Base-by-base conservation (phyloP, 2,797 vertebrate genomes). In the Neosilurus hyrtlii region DNA sequence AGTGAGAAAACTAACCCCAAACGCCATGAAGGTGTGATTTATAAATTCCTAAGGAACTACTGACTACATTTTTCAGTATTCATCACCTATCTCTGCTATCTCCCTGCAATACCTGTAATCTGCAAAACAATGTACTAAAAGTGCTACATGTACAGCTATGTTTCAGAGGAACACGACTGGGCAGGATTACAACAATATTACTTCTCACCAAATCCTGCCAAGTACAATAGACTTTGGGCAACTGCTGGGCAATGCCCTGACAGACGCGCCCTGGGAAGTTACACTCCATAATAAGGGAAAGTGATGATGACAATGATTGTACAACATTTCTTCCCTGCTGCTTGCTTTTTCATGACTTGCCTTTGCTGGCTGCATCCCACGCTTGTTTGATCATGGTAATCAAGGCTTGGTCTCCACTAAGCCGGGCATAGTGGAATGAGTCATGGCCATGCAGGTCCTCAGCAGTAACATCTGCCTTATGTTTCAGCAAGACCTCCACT, bases 331-430 rank as follows among this genome's bases (percentile, higher is more conserved):
- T 22, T 74, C 26, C 24, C 26, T 51, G 70, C 15, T 59, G 15
- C 3, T 80, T 66, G 54, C 30, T 74, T 57, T 30, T 56, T 63
- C 14, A 68, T 56, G 49, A 37, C 35, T 81, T 70, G 89, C 96
- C 95, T 95, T 92, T 93, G 86, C 74, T 87, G 43, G 88, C 90
- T 61, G 90, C 93, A 87, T 96, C 95, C 0, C 89, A 24, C 0
- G 94, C 94, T 30, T 89, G 90, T 91, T 93, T 95, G 37, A 96
- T 84, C 22, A 95, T 87, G 51, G 90, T 86, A 84, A 96, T 86
- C 81, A 96, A 93, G 83, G 96, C 95, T 86, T 93, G 89, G 52
- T 93, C 95, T 90, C 95, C 95, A 71, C 93, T 94, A 82, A 95
- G 94, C 73, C 93, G 92, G 62, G 95, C 95, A 37, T 96, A 96